Evolutionary conservation across 2,113 vertebrate species (phyloP).

Genomic region (Colius striatus): DNA sequence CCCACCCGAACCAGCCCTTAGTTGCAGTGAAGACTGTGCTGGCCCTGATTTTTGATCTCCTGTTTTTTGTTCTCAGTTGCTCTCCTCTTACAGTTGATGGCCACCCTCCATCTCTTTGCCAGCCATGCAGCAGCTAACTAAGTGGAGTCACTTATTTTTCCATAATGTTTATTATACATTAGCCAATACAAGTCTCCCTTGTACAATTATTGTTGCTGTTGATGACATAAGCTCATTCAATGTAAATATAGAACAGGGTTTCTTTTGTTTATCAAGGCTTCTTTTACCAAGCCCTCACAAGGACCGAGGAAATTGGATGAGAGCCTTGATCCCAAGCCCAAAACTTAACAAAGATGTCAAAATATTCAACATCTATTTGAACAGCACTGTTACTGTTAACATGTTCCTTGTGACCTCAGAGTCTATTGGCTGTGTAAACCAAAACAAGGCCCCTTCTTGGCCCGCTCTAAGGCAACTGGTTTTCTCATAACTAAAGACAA

Average conservation of each 20-base stretch:
- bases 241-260: neutral
- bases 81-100: neutral
- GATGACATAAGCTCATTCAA: neutral
- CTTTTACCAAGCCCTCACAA: neutral
- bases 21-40: neutral
- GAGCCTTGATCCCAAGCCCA: neutral
- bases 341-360: neutral
- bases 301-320: neutral
- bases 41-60: neutral
- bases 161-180: neutral
- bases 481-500: neutral
- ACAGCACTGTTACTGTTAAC: neutral
- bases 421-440: neutral
- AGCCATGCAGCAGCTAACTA: neutral
- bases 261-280: neutral
- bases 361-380: neutral
- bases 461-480: neutral
- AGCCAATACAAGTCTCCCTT: neutral
- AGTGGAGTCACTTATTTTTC: neutral
- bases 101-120: neutral
- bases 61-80: neutral
- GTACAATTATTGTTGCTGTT: neutral
- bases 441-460: neutral
- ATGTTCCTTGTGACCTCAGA: neutral
- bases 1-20: neutral